Percentiles rank a stretch among this genome's conserved stretches.
Evolutionary conservation across 2,113 vertebrate species (phyloP).

Genomic region (Triplophysa dalaica): DNA sequence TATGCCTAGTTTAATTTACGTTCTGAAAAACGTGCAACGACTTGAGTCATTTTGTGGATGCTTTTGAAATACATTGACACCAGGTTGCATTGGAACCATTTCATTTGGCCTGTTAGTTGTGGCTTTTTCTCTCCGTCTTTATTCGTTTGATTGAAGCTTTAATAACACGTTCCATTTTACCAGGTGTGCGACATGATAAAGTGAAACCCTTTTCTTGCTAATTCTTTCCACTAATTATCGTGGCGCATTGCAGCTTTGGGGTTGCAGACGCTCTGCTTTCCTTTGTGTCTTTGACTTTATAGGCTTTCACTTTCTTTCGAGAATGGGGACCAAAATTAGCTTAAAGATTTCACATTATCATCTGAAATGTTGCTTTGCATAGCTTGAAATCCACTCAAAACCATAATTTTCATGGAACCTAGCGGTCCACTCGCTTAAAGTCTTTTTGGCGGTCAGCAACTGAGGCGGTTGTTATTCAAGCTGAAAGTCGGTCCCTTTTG

Average conservation of each 20-base stretch:
- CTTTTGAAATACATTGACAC: conserved; percentile 24
- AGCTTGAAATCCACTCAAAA: not conserved
- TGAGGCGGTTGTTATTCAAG: too few relatives aligned
- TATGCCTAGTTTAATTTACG: conserved; percentile 22
- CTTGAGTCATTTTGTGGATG: conserved; percentile 20
- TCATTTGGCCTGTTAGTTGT: not conserved
- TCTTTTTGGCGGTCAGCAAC: not conserved
- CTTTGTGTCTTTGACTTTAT: conserved; percentile 9
- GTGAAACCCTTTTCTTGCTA: conserved; percentile 16
- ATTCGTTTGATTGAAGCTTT: conserved; percentile 43
- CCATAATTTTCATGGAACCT: too few relatives aligned
- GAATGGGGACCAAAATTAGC: not conserved
- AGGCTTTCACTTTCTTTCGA: not conserved
- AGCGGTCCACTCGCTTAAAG: not conserved
- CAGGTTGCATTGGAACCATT: not conserved
- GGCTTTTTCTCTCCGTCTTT: not conserved
- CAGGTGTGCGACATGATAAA: conserved; percentile 45
- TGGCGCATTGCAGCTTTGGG: not conserved
- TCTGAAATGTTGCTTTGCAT: not conserved
- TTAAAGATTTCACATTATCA: not conserved
- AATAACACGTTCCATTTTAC: conserved; percentile 42
- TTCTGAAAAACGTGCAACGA: conserved; percentile 23
- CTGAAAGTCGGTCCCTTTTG: not conserved
- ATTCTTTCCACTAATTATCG: conserved; percentile 4
- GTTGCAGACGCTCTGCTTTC: conserved; percentile 12